A percentile compares a stretch with the other conserved stretches of the same genome.
Conservation (phyloP, 2,113 vertebrate species). For the Chlorodrepanis virens region DNA sequence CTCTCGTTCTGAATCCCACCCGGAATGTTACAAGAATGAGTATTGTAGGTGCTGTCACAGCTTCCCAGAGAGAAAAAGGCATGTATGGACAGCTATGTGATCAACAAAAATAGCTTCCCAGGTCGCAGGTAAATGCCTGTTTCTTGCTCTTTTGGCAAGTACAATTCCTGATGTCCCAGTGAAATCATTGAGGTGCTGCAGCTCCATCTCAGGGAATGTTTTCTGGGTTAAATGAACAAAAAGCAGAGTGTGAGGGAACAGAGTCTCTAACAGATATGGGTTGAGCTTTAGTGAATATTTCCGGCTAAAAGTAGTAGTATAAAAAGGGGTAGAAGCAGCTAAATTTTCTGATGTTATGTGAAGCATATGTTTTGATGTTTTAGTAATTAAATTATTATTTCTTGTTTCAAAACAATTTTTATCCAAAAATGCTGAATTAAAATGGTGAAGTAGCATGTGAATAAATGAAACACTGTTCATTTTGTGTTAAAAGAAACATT, state of each 20-base stretch:
- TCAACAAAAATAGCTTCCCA: neutral
- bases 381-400: neutral
- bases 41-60: neutral
- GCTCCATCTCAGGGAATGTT: accelerated
- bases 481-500: neutral
- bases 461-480: neutral
- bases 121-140: neutral
- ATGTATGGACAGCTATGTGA: neutral
- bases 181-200: neutral
- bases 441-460: neutral
- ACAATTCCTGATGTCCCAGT: neutral
- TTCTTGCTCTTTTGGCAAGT: neutral
- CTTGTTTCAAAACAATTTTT: neutral
- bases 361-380: neutral
- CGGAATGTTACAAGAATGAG: neutral
- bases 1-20: accelerated
- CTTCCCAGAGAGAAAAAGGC: neutral
- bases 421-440: neutral
- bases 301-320: neutral
- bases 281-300: neutral
- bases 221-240: neutral
- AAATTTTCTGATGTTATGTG: neutral
- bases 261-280: accelerated
- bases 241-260: neutral
- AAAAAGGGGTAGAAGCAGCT: neutral